Conservation (phyloP, 2,797 vertebrate species). For the Macropodus opercularis region DNA sequence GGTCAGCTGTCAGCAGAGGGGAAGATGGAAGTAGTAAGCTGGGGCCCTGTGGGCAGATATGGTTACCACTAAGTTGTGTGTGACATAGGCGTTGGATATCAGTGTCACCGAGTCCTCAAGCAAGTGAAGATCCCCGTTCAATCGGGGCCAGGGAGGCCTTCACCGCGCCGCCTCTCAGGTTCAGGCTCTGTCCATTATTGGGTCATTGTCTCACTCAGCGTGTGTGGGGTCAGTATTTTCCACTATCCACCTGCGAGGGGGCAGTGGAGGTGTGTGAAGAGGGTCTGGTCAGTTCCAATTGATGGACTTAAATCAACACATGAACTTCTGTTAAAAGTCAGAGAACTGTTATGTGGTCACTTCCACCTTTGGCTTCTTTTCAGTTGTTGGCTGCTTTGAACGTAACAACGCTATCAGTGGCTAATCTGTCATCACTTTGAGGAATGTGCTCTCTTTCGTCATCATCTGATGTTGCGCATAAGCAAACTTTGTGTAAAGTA, state of each 20-base stretch:
- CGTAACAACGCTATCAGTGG: neutral
- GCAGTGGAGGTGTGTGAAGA: neutral
- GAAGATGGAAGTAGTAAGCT: constrained; percentile 71
- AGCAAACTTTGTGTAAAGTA: too few relatives aligned
- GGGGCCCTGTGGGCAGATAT: constrained; percentile 63
- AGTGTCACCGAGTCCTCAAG: constrained; percentile 69
- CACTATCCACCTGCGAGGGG: constrained; percentile 39
- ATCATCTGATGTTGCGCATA: too few relatives aligned
- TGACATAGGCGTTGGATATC: constrained; percentile 70
- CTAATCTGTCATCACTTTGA: too few relatives aligned
- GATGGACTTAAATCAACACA: too few relatives aligned
- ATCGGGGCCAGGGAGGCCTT: constrained; percentile 66
- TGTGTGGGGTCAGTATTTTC: constrained; percentile 64
- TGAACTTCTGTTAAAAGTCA: too few relatives aligned
- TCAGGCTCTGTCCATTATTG: constrained; percentile 55
- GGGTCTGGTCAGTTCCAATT: too few relatives aligned
- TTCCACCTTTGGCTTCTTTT: too few relatives aligned
- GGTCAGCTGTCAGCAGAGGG: constrained; percentile 77
- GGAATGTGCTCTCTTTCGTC: neutral
- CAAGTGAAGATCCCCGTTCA: constrained; percentile 62
- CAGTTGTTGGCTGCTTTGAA: neutral
- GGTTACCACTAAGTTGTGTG: constrained; percentile 73
- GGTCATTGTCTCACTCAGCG: constrained; percentile 64
- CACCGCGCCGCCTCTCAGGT: constrained; percentile 69
- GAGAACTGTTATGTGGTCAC: too few relatives aligned